These are phyloP conservation scores for Epinotia demarniana DNA, from an alignment of 2,888 invertebrate species.

Conservation along the genomic window DNA sequence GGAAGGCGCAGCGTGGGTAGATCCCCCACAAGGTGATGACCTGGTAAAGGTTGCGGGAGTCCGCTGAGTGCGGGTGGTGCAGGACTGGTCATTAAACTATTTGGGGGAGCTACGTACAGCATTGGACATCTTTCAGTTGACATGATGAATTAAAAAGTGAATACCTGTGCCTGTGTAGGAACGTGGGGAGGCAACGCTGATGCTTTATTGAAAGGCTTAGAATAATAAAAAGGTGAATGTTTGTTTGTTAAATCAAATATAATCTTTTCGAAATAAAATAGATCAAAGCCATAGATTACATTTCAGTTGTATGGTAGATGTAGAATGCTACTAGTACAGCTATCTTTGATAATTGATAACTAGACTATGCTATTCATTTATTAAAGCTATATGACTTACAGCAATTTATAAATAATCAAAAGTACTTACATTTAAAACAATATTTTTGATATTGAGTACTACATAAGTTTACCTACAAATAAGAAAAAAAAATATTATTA, in stretches of 20 bases:
- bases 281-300: slow-evolving; percentile 43
- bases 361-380: slow-evolving; percentile 44
- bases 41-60: too few relatives aligned
- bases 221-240: background rate
- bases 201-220: background rate
- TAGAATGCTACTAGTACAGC: slow-evolving; percentile 30
- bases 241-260: slow-evolving; percentile 41
- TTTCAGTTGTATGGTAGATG: slow-evolving; percentile 38
- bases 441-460: slow-evolving; percentile 29
- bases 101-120: too few relatives aligned
- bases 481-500: background rate
- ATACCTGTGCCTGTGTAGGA: too few relatives aligned
- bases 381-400: slow-evolving; percentile 68
- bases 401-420: slow-evolving; percentile 54
- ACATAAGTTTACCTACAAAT: background rate
- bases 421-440: slow-evolving; percentile 49
- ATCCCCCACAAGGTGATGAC: too few relatives aligned
- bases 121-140: too few relatives aligned
- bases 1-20: too few relatives aligned
- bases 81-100: too few relatives aligned
- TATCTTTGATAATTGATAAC: slow-evolving; percentile 13
- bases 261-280: slow-evolving; percentile 26
- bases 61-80: too few relatives aligned
- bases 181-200: background rate
- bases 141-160: background rate